These are phyloP conservation scores for Lucilia sericata DNA, from an alignment of 1,140 invertebrate genomes.

Conservation along the genomic window DNA sequence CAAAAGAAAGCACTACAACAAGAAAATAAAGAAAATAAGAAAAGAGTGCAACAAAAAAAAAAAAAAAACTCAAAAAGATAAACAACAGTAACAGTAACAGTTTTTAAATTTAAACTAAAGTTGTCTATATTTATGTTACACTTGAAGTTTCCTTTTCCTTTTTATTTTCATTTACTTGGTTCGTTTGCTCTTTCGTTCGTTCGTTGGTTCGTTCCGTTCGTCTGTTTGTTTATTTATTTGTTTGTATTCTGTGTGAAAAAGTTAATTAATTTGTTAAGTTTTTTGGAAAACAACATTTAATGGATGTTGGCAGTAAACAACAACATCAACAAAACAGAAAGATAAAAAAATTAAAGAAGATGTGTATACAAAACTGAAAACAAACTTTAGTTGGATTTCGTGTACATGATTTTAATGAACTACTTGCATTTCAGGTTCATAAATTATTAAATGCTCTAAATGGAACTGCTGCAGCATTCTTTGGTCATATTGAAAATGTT, in stretches of 20 bases:
- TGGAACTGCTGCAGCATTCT: too few relatives aligned
- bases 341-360: too few relatives aligned
- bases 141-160: background rate
- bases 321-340: background rate
- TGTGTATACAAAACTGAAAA: too few relatives aligned
- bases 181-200: background rate
- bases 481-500: too few relatives aligned
- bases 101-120: too few relatives aligned
- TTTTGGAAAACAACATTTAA: background rate
- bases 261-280: background rate
- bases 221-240: background rate
- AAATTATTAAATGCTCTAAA: too few relatives aligned
- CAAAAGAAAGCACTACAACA: conserved; percentile 1
- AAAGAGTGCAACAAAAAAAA: too few relatives aligned
- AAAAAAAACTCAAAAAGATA: background rate
- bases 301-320: background rate
- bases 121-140: background rate
- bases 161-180: too few relatives aligned
- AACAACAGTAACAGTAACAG: too few relatives aligned
- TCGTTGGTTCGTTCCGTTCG: background rate
- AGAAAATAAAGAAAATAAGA: background rate
- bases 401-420: too few relatives aligned
- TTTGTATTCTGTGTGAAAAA: conserved; percentile 1
- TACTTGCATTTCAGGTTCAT: too few relatives aligned
- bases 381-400: too few relatives aligned